Evolutionary conservation across 2,113 vertebrate genomes (phyloP), one percentile per base, ranked within the genome.

Genomic region (Sorex araneus): DNA sequence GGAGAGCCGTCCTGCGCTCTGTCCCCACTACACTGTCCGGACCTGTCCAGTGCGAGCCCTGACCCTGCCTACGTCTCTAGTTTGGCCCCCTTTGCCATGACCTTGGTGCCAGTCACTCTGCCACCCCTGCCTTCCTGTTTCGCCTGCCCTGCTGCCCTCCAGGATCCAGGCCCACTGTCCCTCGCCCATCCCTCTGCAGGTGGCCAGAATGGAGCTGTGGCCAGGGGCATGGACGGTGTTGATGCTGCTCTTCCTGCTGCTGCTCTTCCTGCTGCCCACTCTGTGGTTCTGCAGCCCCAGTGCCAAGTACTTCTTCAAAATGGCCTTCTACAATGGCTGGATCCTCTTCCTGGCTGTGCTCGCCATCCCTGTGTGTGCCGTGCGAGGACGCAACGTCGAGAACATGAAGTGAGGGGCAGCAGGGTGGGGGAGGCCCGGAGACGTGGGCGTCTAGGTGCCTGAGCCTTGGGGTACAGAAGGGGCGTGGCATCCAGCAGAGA

Each of bases 251-350:
- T 92, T 96, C 45, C 92, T 97, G 43, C 88, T 97, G 86, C 92
- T 97, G 87, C 96, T 98, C 34, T 81, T 97, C 81, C 75, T 97
- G 81, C 92, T 98, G 85, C 97, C 97, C 4, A 69, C 97, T 16
- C 96, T 98, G 74, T 98, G 97, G 77, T 92, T 97, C 95, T 97
- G 97, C 90, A 97, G 97, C 92, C 71, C 96, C 96, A 97, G 96
- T 91, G 97, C 97, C 97, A 98, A 97, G 91, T 98, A 98, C 86
- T 98, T 97, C 97, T 97, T 97, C 92, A 98, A 98, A 95, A 97
- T 98, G 97, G 96, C 94, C 21, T 98, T 98, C 91, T 98, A 98
- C 96, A 97, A 98, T 0, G 94, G 97, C 86, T 98, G 97, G 97
- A 98, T 98, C 97, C 96, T 98, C 94, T 97, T 97, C 89, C 95